Evolutionary conservation across 2,113 vertebrate genomes (phyloP).

Genomic region (Geococcyx californianus): DNA sequence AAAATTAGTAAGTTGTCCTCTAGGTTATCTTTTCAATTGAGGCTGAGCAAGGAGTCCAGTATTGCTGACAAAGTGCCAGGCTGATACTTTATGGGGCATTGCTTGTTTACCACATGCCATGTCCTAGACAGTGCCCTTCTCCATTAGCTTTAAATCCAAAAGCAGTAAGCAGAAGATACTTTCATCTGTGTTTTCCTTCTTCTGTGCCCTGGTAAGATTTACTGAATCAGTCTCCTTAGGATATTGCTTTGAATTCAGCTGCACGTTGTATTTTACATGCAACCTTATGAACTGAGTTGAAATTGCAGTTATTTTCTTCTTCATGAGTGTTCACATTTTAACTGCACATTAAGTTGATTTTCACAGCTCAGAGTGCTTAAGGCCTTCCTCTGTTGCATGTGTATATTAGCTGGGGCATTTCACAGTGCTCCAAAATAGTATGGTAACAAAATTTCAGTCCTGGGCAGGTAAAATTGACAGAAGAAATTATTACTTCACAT

Average conservation of each 20-base stretch:
- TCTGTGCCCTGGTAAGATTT: not conserved
- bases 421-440: not conserved
- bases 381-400: not conserved
- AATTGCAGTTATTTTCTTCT: slow-evolving; percentile 11
- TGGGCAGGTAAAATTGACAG: not conserved
- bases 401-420: not conserved
- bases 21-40: not conserved
- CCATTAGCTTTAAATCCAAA: not conserved
- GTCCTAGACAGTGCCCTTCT: not conserved
- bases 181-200: not conserved
- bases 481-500: not conserved
- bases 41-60: not conserved
- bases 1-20: not conserved
- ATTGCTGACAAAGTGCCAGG: not conserved
- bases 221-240: not conserved
- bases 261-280: not conserved
- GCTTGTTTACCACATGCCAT: not conserved
- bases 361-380: not conserved
- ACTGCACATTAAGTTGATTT: not conserved
- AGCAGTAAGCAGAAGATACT: not conserved
- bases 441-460: not conserved
- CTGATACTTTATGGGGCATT: not conserved
- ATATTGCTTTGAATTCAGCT: not conserved
- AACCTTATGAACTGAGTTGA: not conserved
- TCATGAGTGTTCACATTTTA: not conserved